These are phyloP conservation scores for Galerucella calmariensis DNA, from an alignment of 2,888 invertebrate species.

Conservation along the genomic window DNA sequence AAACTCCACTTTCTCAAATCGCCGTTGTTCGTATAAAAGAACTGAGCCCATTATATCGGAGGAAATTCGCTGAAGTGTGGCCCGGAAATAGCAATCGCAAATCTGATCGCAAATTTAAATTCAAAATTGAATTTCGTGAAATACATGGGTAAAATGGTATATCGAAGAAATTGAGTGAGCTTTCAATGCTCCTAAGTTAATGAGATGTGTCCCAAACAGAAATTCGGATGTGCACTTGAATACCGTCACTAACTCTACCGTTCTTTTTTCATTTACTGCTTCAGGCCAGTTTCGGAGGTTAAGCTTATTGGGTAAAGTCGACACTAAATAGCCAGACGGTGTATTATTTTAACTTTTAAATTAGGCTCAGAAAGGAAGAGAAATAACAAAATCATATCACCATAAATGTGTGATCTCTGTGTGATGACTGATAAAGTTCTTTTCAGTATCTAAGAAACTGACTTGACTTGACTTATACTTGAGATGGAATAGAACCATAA, in stretches of 20 bases:
- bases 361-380: not conserved
- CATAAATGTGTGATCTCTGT: too few relatives aligned
- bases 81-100: conserved; percentile 47
- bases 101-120: conserved; percentile 47
- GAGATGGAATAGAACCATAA: too few relatives aligned
- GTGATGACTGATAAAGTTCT: too few relatives aligned
- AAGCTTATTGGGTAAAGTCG: not conserved
- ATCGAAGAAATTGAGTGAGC: conserved; percentile 45
- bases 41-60: conserved; percentile 43
- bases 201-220: conserved; percentile 47
- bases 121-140: conserved; percentile 47
- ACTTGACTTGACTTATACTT: too few relatives aligned
- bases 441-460: too few relatives aligned
- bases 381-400: not conserved
- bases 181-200: conserved; percentile 44
- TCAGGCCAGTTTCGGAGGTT: conserved; percentile 2
- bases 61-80: conserved; percentile 41
- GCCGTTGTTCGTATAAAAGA: conserved; percentile 42
- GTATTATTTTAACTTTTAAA: not conserved
- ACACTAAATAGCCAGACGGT: not conserved
- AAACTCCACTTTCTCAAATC: conserved; percentile 32
- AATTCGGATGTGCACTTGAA: conserved; percentile 45
- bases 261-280: conserved; percentile 39
- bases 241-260: conserved; percentile 39
- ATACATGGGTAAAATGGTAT: conserved; percentile 44